A percentile compares a stretch with the other conserved stretches of the same genome.
Evolutionary conservation across 2,797 vertebrate genomes (phyloP).

Genomic region (Ispidina lecontei): DNA sequence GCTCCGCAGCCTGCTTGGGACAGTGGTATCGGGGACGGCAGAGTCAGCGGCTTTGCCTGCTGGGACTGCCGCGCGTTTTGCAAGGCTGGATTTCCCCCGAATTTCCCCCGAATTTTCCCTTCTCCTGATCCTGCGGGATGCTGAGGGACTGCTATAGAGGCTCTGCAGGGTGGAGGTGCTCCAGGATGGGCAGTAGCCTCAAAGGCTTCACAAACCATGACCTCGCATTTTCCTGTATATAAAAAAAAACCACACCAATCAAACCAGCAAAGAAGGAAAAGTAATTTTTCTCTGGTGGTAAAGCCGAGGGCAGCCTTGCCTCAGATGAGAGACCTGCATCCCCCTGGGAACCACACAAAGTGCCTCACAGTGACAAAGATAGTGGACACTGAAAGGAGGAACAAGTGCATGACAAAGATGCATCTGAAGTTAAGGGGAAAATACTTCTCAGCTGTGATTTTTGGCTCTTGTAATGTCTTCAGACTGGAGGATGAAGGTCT

Average conservation of each 20-base stretch:
- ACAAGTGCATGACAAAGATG: neutral
- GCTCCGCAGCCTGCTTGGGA: too few relatives aligned
- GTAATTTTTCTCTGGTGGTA: neutral
- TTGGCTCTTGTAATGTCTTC: neutral
- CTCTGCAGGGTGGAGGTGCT: neutral
- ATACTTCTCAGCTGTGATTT: neutral
- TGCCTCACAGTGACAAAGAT: too few relatives aligned
- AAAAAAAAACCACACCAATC: neutral
- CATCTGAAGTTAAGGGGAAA: neutral
- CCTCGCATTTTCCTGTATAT: fast-evolving
- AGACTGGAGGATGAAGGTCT: neutral
- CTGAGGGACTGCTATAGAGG: too few relatives aligned
- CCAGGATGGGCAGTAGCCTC: neutral
- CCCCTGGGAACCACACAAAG: fast-evolving
- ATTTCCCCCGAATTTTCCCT: fast-evolving
- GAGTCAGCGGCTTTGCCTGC: neutral
- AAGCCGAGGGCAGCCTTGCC: neutral
- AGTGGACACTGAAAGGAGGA: neutral
- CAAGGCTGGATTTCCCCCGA: neutral
- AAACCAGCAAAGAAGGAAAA: neutral
- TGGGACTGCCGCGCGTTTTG: neutral
- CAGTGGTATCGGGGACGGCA: too few relatives aligned
- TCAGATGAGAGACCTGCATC: neutral
- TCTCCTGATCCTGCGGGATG: neutral
- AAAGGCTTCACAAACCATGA: too few relatives aligned